Percentiles rank a stretch among this genome's conserved stretches.
phyloP scores from a whole-genome alignment of 2,113 vertebrate species.

The Chloropsis cyanopogon region DNA sequence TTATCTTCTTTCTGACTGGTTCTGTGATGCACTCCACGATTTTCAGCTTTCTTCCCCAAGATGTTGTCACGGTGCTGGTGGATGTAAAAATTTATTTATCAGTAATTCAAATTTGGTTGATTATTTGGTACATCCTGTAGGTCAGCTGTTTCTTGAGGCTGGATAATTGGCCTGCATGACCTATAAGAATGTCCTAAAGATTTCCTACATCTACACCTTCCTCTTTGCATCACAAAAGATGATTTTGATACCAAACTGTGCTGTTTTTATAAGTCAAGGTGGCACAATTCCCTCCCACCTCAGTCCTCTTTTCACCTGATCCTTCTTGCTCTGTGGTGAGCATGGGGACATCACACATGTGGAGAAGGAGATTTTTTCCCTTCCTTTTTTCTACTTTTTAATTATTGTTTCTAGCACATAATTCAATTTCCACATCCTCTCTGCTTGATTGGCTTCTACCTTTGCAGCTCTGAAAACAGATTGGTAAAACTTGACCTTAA shows the following conservation, averaged over 20 bases:
- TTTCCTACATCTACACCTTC: neutral
- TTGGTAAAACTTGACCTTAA: neutral
- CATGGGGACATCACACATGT: neutral
- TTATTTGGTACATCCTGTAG: neutral
- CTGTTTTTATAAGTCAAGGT: neutral
- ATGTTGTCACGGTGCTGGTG: neutral
- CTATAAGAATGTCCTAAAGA: neutral
- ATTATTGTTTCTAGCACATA: neutral
- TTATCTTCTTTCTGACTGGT: neutral
- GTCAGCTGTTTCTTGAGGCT: neutral
- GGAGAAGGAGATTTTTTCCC: neutral
- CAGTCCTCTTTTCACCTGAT: neutral
- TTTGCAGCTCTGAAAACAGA: neutral
- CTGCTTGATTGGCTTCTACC: neutral
- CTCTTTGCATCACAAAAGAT: neutral
- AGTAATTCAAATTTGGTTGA: neutral
- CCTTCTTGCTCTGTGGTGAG: neutral
- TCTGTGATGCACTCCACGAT: neutral
- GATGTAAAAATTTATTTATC: neutral
- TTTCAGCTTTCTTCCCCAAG: neutral
- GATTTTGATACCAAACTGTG: neutral
- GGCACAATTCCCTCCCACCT: neutral
- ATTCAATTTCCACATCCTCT: neutral
- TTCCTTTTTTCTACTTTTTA: neutral
- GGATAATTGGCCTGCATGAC: neutral